Base-by-base conservation (phyloP, 2,888 invertebrate genomes). In the Cetonia aurata region DNA sequence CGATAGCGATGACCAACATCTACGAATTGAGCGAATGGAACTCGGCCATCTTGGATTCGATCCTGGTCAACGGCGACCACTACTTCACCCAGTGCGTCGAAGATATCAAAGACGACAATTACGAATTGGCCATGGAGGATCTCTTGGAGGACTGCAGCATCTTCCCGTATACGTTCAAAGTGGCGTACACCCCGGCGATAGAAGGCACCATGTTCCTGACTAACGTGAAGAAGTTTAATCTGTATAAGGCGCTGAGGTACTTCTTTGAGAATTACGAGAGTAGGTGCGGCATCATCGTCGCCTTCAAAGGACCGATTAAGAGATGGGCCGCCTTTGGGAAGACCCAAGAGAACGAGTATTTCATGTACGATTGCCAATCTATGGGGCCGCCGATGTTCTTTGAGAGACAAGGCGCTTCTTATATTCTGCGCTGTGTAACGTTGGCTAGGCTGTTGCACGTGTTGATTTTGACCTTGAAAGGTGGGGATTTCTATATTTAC, bases 361-460 rank as follows among this genome's bases (percentile, higher is more conserved):
- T 90, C 75, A 88, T 92, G 89, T 91, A 87, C 78, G 91, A 92
- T 77, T 89, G 89, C 75, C 89, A 90, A 80, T 87, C 87, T 72
- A 83, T 85, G 75, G 91, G 91, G 6, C 82, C 86, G 2, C 91
- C 91, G 0, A 80, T 91, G 76, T 92, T 90, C 78, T 82, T 86
- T 37, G 88, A 89, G 0, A 86, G 87, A 66, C 52, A 70, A n/a
- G 83, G 82, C 13, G 84, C 86, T 8, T 85, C 90, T 0, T 91
- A 91, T 77, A 83, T 90, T 56, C 80, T 92, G 56, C 87, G 89
- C 74, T 89, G 89, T 73, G 75, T 71, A 19, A 78, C 75, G 6
- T 67, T 90, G 2, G 89, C 89, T 76, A 85, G 90, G 71, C 83
- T 92, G 9, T 83, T 91, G 71, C 89, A 91, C 78, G 89, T 89